A percentile compares a stretch with the other conserved stretches of the same genome.
These are phyloP conservation scores for Gallinago jamesoni DNA, from an alignment of 2,113 vertebrate genomes.

Conservation along the genomic window DNA sequence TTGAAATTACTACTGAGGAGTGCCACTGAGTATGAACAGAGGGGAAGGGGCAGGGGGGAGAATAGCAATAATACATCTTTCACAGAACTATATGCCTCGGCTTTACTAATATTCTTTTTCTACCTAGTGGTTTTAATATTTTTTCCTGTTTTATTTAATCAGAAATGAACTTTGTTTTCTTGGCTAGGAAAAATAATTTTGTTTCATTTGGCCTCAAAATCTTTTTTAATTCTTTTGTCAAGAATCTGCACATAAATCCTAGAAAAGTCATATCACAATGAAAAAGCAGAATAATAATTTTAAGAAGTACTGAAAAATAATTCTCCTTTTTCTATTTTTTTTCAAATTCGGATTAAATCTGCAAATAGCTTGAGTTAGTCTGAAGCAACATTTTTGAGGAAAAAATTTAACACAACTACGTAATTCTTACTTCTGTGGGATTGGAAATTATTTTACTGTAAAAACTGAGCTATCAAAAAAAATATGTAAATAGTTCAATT, in stretches of 20 bases:
- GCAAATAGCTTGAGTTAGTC: not conserved
- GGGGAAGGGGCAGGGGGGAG: not conserved
- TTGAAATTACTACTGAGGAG: not conserved
- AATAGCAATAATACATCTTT: not conserved
- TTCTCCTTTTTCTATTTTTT: not conserved
- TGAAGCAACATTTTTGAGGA: not conserved
- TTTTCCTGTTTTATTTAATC: not conserved
- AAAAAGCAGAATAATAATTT: not conserved
- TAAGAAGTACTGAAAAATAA: not conserved
- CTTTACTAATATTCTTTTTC: not conserved
- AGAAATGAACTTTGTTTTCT: not conserved
- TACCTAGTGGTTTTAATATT: not conserved
- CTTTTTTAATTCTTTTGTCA: not conserved
- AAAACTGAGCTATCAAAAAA: not conserved
- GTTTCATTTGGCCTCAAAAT: not conserved
- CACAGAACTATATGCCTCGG: not conserved
- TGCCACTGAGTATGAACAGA: not conserved
- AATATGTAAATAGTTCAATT: not conserved
- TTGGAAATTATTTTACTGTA: not conserved
- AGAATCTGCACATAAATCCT: not conserved
- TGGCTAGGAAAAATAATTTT: not conserved
- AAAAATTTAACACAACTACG: not conserved
- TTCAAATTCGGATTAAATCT: not conserved
- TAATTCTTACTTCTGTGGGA: not conserved
- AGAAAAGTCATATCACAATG: not conserved